These are phyloP conservation scores for Ameiurus melas DNA, from an alignment of 2,113 vertebrate species.

Conservation along the genomic window DNA sequence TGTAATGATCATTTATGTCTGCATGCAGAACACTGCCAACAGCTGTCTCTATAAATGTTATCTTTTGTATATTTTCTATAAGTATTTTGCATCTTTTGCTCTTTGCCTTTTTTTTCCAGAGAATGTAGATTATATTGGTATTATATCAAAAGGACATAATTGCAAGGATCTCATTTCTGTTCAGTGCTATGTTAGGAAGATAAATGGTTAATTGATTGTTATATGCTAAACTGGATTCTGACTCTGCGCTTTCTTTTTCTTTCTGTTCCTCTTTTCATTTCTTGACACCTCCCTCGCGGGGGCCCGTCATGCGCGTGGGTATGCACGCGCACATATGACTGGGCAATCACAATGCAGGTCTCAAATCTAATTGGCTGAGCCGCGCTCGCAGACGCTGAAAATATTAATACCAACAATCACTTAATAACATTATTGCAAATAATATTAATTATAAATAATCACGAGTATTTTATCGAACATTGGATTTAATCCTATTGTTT, in stretches of 20 bases:
- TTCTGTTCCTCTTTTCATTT: constrained; percentile 11
- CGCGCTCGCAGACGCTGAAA: background rate
- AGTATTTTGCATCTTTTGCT: constrained; percentile 51
- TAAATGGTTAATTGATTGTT: background rate
- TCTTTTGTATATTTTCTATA: constrained; percentile 55
- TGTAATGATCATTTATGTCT: constrained; percentile 54
- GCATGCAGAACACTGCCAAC: constrained; percentile 64
- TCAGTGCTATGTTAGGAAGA: background rate
- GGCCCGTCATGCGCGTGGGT: background rate
- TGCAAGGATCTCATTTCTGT: background rate
- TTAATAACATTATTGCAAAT: background rate
- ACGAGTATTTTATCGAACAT: background rate
- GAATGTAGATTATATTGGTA: too few species aligned
- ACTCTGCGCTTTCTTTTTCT: background rate
- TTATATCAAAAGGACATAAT: constrained; percentile 22
- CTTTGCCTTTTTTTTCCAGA: constrained; percentile 50
- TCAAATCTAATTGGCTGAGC: background rate
- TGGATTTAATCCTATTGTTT: background rate
- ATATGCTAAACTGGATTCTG: background rate
- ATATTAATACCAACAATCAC: background rate
- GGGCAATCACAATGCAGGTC: background rate
- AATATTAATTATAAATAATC: background rate
- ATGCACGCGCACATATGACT: too few species aligned
- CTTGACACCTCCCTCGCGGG: background rate
- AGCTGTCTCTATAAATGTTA: constrained; percentile 49